A percentile compares a stretch with the other conserved stretches of the same genome.
Conservation (phyloP, 2,113 vertebrate genomes). For the Turdus rufiventris region DNA sequence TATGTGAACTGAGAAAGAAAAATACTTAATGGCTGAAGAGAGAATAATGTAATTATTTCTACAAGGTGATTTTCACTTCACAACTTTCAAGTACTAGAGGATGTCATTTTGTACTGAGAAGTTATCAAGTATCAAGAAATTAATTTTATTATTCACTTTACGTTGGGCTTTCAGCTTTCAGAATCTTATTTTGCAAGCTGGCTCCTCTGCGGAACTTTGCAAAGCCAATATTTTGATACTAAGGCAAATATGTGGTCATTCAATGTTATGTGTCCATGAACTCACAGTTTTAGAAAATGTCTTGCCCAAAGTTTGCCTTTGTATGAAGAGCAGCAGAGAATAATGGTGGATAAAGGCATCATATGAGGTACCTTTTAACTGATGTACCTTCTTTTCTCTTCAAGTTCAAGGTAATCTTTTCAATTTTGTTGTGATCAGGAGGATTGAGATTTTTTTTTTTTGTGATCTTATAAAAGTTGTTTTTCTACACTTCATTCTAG, state of each 20-base stretch:
- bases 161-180: neutral
- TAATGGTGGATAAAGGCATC: neutral
- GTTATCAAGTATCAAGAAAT: slow-evolving; percentile 37
- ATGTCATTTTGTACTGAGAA: slow-evolving; percentile 50
- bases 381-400: neutral
- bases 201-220: neutral
- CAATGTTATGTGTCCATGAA: neutral
- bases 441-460: neutral
- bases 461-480: neutral
- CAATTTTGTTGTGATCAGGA: neutral
- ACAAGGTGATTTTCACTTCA: slow-evolving; percentile 54
- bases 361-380: neutral
- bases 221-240: slow-evolving; percentile 40
- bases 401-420: neutral
- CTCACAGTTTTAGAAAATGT: neutral
- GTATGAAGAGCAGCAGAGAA: neutral
- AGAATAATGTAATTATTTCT: slow-evolving; percentile 65
- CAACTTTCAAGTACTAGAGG: slow-evolving; percentile 47
- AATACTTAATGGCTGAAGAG: slow-evolving; percentile 45
- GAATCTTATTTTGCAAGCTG: slow-evolving; percentile 20
- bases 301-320: neutral
- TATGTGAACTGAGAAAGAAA: slow-evolving; percentile 55
- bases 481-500: neutral
- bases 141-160: slow-evolving; percentile 54
- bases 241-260: slow-evolving; percentile 30